Evolutionary conservation across 2,888 invertebrate genomes (phyloP), one percentile per base, ranked within the genome.

Genomic region (Chymomyza amoena): DNA sequence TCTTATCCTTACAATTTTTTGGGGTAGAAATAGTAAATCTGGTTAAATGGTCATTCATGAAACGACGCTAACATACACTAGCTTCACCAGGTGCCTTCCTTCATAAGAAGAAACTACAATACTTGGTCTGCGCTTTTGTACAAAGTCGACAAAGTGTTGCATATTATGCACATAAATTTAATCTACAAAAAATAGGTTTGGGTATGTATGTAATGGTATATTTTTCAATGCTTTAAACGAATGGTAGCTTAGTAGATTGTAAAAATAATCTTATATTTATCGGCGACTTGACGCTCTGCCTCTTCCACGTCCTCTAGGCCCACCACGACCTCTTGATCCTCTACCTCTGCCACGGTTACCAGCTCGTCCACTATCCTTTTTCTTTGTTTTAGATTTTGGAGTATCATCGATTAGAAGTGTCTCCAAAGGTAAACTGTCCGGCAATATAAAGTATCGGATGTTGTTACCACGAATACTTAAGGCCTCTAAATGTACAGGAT

Each of bases 391-490:
- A 0, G 97, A 97, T 92, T 98, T 98, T 0, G 99, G 99, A 66
- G 98, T 96, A 89, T 99, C 99, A 90, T 99, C 99, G 80, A 99
- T 97, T 36, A 99, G 93, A 65, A 99, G 92, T 0, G 98, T 99
- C 93, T 99, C 99, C 77, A 99, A 92, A 0, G 99, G 98, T 80
- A 99, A 93, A 89, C 98, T 97, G 93, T 99, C 99, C 0, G 99
- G 99, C 52, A 99, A 93, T 87, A 99, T 96, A 90, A 96, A 99
- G 91, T 99, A 99, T 73, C 97, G 93, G 72, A 98, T 97, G 89
- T 98, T 98, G 90, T 97, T 97, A 62, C 98, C 98, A 79, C 99
- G 94, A 89, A 99, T 97, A 90, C 98, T 99, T 66, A 99, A 93
- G 0, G 98, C 96, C 90, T 99, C 99, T 86, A 99, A 92, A 89